Base-by-base conservation (phyloP, 2,797 vertebrate genomes). In the Fundulus diaphanus region DNA sequence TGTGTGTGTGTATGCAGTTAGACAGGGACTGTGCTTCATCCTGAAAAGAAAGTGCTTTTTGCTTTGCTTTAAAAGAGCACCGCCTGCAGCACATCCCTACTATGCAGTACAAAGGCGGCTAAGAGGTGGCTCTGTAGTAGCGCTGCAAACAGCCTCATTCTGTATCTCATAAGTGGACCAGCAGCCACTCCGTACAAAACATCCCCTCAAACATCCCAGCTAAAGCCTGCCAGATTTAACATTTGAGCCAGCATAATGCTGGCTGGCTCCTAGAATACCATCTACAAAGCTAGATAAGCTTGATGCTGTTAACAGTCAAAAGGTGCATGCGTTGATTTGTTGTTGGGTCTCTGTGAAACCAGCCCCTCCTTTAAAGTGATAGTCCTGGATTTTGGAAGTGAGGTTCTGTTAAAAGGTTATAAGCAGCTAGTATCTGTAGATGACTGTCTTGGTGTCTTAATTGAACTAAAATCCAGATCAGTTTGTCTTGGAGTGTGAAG, bases 1-100 rank as follows among this genome's bases (percentile, higher is more conserved):
- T 33, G 54, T 66, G 80, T 46, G 63, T 44, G 35, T 44, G 70
- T 46, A 59, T 52, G 80, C 44, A 8, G 68, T 84, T 80, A 85
- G 77, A 82, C 56, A 76, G 78, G 76, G 82, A 71, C 77, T 76
- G 56, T 72, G 79, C 80, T 76, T 88, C 84, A 82, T 84, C 77
- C 70, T 67, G 68, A 83, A 80, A 82, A 89, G 70, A 89, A 67
- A 88, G 79, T 73, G 87, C 84, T 92, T 90, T 79, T 76, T 81
- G 91, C 92, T 89, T 90, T 63, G 90, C 90, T 91, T 92, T 82
- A 79, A 83, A 83, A 87, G 81, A 83, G 84, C 81, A 83, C 80
- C 7, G 84, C 92, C 87, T 54, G 81, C 79, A 89, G 92, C 88
- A 80, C 80, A 86, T 85, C 77, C 52, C 75, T 56, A 67, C 83